A percentile compares a stretch with the other conserved stretches of the same genome.
Evolutionary conservation across 35 echinoderm and acorn worm species (phyloP).

Genomic region (Heliocidaris erythrogramma): DNA sequence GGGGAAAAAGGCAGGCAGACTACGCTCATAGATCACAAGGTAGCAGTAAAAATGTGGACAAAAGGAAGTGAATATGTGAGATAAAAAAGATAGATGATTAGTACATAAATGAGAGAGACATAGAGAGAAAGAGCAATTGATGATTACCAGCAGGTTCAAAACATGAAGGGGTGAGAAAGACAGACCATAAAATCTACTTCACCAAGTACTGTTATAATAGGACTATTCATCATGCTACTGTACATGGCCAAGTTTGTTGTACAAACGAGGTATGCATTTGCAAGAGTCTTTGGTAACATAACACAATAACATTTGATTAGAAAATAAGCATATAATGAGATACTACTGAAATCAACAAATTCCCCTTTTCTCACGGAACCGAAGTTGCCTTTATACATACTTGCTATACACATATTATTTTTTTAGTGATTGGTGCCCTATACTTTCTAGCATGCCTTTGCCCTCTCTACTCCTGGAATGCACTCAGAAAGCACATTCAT

Average conservation of each 20-base stretch:
- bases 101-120: not conserved
- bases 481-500: no score
- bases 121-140: not conserved
- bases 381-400: no score
- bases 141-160: not conserved
- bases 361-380: no score
- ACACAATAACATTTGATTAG: not conserved
- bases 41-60: not conserved
- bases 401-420: no score
- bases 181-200: not conserved
- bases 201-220: constrained; percentile 4
- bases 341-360: not conserved
- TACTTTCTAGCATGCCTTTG: no score
- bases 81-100: not conserved
- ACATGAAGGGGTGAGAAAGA: not conserved
- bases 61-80: not conserved
- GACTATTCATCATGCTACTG: not conserved
- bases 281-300: constrained; percentile 9
- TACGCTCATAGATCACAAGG: not conserved
- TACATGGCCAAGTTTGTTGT: not conserved
- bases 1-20: not conserved
- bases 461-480: no score
- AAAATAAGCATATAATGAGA: not conserved
- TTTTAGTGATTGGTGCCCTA: no score
- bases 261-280: not conserved